Base-by-base conservation (phyloP, 2,888 invertebrate genomes). In the Allolobophora icterica region DNA sequence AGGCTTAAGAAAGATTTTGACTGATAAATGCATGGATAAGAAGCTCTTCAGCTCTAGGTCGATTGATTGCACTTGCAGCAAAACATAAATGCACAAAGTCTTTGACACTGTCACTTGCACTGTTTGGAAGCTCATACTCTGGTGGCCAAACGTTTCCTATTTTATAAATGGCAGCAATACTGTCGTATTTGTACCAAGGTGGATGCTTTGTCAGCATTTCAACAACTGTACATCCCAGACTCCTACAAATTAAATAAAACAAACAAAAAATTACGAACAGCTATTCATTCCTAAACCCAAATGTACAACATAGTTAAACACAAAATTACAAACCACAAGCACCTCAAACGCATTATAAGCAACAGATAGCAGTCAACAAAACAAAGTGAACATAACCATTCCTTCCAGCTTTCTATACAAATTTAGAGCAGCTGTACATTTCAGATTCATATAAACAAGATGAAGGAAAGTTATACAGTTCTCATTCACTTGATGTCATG, bases 121-220 rank as follows among this genome's bases (percentile, higher is more conserved):
- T 92, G 24, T 92, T 91, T 19, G 95, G 95, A 40, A 95, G 94
- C 91, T 93, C 93, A 91, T 94, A 95, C 84, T 94, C 84, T 15
- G 95, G 94, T 90, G 94, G 93, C 58, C 94, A 94, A 89, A 93
- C 93, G 34, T 94, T 95, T 13, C 95, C 95, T 45, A 95, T 95
- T 92, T 95, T 94, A 93, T 94, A 95, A 92, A 95, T 95, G 92
- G 95, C 95, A 21, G 95, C 95, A 94, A 95, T 95, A 3, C 95
- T 93, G 92, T 95, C 95, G 42, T 94, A 94, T 58, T 95, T 94
- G 34, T 94, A 92, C 93, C 94, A 95, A 0, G 95, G 95, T 33
- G 95, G 95, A 92, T 93, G 94, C 90, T 93, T 93, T 0, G 95
- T 95, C 34, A 95, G 93, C 95, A 95, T 95, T 93, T 95, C 95